phyloP scores from a whole-genome alignment of 2,797 vertebrate genomes.

The Vultur gryphus region DNA sequence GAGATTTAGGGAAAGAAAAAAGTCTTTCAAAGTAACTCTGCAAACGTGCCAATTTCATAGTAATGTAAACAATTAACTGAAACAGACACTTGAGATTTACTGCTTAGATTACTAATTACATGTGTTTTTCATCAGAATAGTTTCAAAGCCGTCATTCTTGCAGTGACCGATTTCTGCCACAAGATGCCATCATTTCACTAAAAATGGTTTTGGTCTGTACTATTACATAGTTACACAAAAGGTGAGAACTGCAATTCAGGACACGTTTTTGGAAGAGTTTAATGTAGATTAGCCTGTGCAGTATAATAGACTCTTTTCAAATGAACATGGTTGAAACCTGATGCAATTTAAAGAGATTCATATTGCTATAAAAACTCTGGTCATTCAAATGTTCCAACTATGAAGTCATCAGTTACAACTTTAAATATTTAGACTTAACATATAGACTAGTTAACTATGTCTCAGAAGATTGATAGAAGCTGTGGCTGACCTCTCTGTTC shows the following conservation, averaged over 20 bases:
- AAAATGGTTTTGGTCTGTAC: not conserved
- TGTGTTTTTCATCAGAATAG: not conserved
- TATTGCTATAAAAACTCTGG: not conserved
- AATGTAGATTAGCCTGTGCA: not conserved
- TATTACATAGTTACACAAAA: not conserved
- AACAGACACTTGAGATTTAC: not conserved
- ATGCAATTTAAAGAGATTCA: not conserved
- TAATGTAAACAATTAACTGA: not conserved
- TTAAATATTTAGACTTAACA: not conserved
- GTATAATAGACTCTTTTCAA: not conserved
- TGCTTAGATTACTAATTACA: not conserved
- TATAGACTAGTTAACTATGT: not conserved
- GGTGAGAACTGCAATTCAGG: not conserved
- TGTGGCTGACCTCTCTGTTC: not conserved
- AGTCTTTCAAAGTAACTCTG: not conserved
- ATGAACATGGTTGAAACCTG: not conserved
- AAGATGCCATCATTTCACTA: slow-evolving; percentile 17
- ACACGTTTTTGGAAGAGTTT: not conserved
- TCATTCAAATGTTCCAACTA: not conserved
- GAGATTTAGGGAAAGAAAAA: not conserved
- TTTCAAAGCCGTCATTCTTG: not conserved
- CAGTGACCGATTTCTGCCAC: not conserved
- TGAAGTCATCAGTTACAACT: not conserved
- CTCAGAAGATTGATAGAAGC: not conserved
- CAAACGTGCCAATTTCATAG: fast-evolving